Evolutionary conservation across 2,113 vertebrate genomes (phyloP).

Genomic region (Myotis davidii): DNA sequence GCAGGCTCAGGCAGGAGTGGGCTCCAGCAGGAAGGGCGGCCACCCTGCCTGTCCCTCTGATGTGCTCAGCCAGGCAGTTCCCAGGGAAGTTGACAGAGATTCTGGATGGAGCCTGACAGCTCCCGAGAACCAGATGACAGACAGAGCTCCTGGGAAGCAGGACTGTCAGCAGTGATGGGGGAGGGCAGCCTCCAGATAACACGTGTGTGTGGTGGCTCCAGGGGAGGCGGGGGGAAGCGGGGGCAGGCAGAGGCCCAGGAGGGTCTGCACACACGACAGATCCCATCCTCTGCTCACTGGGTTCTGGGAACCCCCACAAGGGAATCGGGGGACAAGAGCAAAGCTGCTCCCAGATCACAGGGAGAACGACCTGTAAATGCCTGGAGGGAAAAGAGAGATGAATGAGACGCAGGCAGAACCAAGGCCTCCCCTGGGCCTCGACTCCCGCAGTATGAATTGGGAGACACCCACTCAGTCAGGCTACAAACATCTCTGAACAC

Average conservation of each 20-base stretch:
- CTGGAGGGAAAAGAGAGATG: not conserved
- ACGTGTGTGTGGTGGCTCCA: not conserved
- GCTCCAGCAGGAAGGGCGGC: too few species aligned
- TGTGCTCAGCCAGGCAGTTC: not conserved
- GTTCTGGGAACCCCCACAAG: not conserved
- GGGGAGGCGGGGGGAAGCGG: not conserved
- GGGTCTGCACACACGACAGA: not conserved
- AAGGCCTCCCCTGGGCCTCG: not conserved
- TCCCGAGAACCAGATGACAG: not conserved
- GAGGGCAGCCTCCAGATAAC: not conserved
- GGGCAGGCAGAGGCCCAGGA: not conserved
- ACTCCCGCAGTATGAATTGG: not conserved
- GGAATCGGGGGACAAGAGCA: not conserved
- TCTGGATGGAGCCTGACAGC: not conserved
- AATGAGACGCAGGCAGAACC: too few species aligned
- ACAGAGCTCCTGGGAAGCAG: not conserved
- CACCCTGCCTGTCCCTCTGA: not conserved
- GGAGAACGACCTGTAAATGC: not conserved
- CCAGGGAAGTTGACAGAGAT: constrained; percentile 17
- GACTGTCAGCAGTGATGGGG: not conserved
- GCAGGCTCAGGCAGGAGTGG: not conserved
- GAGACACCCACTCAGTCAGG: not conserved
- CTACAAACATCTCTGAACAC: not conserved
- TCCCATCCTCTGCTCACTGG: not conserved
- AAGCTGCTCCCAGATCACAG: not conserved